Evolutionary conservation across 2,113 vertebrate species (phyloP), one percentile per base, ranked within the genome.

Genomic region (Phrynosoma platyrhinos): DNA sequence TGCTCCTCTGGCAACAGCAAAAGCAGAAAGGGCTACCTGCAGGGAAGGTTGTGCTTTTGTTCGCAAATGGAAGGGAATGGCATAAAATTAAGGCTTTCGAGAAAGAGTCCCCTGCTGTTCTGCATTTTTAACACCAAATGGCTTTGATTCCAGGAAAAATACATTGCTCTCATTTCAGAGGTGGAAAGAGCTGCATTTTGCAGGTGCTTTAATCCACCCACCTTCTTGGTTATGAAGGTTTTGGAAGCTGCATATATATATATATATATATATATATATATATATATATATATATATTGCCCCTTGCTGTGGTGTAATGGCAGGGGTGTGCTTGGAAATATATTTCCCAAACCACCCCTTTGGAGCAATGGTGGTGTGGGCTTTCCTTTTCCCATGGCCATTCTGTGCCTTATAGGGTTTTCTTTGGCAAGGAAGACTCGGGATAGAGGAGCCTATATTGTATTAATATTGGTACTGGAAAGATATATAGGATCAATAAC

Each of bases 291-390:
- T 36, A 36, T 36, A 36, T 32, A 14, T 55, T n/a, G 0, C 36
- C 64, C 82, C 78, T 55, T 92, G 75, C 77, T 30, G 23, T 14
- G 9, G 5, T 18, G 42, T 2, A 62, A 53, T 18, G 5, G 10
- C 10, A 9, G 10, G 18, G 25, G 30, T 40, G 72, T 9, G 7
- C 27, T 32, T 30, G 14, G 58, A 27, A 53, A 0, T 78, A 58
- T 82, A 80, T 30, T 69, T 52, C 25, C 58, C 0, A 16, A 52
- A 79, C 16, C 0, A 80, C 87, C 0, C 23, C 18, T 0, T 62
- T 52, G 20, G 12, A 82, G 85, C 86, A 52, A 83, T 21, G 32
- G 0, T 40, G 85, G 86, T 85, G 84, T 75, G 78, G 10, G 84
- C 36, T 58, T 88, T 20, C 13, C 23, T 0, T 21, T 23, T 12